phyloP scores from a whole-genome alignment of 1,140 invertebrate species.

The Zaprionus taronus region DNA sequence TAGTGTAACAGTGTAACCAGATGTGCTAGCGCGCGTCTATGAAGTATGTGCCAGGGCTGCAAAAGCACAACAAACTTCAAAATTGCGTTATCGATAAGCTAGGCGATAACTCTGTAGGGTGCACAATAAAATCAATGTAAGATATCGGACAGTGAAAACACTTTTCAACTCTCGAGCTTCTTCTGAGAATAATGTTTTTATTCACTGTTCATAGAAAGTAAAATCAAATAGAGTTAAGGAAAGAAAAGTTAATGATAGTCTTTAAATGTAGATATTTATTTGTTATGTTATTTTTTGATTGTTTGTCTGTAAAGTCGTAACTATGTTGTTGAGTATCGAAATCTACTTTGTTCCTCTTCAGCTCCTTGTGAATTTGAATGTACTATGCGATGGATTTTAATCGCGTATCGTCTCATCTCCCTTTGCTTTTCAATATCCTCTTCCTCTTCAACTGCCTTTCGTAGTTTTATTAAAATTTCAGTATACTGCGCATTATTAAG shows the following conservation, averaged over 20 bases:
- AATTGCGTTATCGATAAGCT: background rate
- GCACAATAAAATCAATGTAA: background rate
- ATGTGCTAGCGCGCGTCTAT: background rate
- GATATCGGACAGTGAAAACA: background rate
- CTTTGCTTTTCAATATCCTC: background rate
- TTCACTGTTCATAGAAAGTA: background rate
- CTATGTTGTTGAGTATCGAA: background rate
- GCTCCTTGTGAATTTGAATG: background rate
- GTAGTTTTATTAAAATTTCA: background rate
- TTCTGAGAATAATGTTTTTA: background rate
- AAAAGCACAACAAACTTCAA: background rate
- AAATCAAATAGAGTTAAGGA: background rate
- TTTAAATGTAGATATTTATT: background rate
- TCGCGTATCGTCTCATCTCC: background rate
- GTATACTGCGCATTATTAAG: background rate
- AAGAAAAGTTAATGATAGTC: background rate
- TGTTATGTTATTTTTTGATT: too few species aligned
- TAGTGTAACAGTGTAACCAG: constrained; percentile 4
- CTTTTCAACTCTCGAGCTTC: background rate
- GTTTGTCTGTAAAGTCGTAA: background rate
- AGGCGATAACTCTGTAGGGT: background rate
- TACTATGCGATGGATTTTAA: background rate
- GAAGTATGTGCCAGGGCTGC: background rate
- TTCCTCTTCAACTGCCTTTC: background rate
- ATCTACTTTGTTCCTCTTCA: background rate